phyloP scores from a whole-genome alignment of 2,113 vertebrate genomes.

The Notothenia coriiceps region DNA sequence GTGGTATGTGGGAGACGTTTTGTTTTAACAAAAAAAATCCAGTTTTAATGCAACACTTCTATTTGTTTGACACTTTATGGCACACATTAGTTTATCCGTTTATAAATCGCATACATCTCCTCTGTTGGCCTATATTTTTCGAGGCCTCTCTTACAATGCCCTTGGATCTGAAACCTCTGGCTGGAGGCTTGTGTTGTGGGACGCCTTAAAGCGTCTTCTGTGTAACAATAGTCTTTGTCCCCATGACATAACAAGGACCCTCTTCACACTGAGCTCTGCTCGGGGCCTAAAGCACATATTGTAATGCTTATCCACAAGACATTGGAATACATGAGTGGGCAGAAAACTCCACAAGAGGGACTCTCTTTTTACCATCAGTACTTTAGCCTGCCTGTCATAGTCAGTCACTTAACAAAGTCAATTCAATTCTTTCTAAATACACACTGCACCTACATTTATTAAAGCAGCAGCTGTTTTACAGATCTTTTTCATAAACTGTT shows the following conservation, averaged over 20 bases:
- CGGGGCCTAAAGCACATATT: conserved; percentile 26
- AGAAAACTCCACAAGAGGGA: conserved; percentile 36
- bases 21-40: too few relatives aligned
- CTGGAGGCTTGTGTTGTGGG: conserved; percentile 25
- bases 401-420: conserved; percentile 17
- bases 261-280: conserved; percentile 37
- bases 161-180: conserved; percentile 23
- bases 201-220: conserved; percentile 20
- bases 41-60: neutral
- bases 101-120: neutral
- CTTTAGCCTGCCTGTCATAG: neutral
- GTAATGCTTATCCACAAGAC: conserved; percentile 58
- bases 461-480: neutral
- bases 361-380: conserved; percentile 7
- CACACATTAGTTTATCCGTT: neutral
- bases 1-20: too few relatives aligned
- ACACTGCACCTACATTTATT: neutral
- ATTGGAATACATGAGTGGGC: conserved; percentile 53
- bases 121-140: conserved; percentile 19
- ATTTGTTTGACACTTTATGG: too few relatives aligned
- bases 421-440: neutral
- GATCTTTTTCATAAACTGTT: neutral
- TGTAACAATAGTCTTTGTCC: conserved; percentile 58
- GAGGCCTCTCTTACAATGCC: neutral
- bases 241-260: conserved; percentile 23